A percentile compares a stretch with the other conserved stretches of the same genome.
Conservation (phyloP, 2,113 vertebrate species). For the Xiphophorus maculatus region DNA sequence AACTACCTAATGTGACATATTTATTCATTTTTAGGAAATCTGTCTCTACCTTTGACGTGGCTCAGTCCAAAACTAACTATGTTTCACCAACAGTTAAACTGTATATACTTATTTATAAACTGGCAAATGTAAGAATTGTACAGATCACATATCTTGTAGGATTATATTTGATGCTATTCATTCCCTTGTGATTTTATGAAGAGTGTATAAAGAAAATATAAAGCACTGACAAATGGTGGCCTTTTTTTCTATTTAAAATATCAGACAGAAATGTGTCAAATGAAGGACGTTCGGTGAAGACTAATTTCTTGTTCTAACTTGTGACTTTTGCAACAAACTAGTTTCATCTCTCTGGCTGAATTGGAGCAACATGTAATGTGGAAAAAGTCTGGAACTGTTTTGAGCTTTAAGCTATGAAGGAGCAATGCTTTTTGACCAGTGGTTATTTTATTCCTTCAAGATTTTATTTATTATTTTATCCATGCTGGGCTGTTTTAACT, state of each 20-base stretch:
- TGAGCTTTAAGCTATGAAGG: not conserved
- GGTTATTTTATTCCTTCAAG: not conserved
- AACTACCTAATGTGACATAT: slow-evolving; percentile 15
- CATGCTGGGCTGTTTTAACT: no score
- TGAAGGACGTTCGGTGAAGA: not conserved
- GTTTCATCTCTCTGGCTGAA: not conserved
- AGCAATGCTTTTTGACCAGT: not conserved
- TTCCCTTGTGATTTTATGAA: slow-evolving; percentile 76
- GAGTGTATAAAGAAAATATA: slow-evolving; percentile 79
- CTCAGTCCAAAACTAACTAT: slow-evolving; percentile 3
- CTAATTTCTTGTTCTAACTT: not conserved
- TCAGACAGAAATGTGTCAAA: not conserved
- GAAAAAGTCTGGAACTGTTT: not conserved
- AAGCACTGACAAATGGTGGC: slow-evolving; percentile 41
- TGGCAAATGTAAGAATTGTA: slow-evolving; percentile 84
- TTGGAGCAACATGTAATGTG: no score
- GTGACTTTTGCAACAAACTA: no score
- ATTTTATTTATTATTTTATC: no score
- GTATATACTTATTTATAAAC: slow-evolving; percentile 56
- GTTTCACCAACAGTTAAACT: slow-evolving; percentile 30
- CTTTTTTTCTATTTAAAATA: slow-evolving; percentile 1
- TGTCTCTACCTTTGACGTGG: slow-evolving; percentile 12
- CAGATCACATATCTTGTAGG: slow-evolving; percentile 85
- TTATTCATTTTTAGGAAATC: slow-evolving; percentile 21
- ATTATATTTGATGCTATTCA: slow-evolving; percentile 79